Conservation (phyloP, 1,140 invertebrate species). For the Arctopsyche grandis region DNA sequence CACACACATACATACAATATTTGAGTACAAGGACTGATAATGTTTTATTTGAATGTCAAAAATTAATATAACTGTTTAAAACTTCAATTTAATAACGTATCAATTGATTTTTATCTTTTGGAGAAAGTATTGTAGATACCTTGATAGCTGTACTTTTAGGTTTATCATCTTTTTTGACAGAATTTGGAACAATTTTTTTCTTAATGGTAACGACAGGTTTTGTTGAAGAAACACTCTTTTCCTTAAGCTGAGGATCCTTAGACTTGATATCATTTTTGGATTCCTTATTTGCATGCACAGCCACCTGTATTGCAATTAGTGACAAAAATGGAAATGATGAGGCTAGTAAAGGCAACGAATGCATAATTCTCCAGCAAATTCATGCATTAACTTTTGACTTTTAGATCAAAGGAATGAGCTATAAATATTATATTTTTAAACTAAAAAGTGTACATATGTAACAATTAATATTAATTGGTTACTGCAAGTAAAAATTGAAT, state of each 20-base stretch:
- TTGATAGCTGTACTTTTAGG: slow-evolving; percentile 42
- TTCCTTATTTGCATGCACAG: slow-evolving; percentile 46
- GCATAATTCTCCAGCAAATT: not conserved
- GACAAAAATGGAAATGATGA: slow-evolving; percentile 43
- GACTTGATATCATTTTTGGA: slow-evolving; percentile 41
- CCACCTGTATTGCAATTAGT: slow-evolving; percentile 49
- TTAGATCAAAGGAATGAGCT: not conserved
- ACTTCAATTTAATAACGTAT: no score
- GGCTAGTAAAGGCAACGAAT: slow-evolving; percentile 32
- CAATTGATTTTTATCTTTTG: no score
- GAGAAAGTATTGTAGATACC: slow-evolving; percentile 33
- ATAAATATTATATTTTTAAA: not conserved
- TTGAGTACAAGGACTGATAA: not conserved
- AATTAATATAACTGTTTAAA: not conserved
- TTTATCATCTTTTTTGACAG: slow-evolving; percentile 50
- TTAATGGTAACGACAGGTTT: slow-evolving; percentile 45
- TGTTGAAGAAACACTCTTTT: slow-evolving; percentile 42
- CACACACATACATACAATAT: no score
- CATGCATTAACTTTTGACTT: not conserved
- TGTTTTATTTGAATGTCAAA: not conserved
- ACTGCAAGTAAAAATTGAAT: not conserved
- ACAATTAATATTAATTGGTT: not conserved
- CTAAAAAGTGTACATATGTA: not conserved
- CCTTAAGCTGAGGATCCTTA: slow-evolving; percentile 50
- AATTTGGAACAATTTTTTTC: slow-evolving; percentile 49